Evolutionary conservation across 1,140 invertebrate species (phyloP).

Genomic region (Hirudo medicinalis): DNA sequence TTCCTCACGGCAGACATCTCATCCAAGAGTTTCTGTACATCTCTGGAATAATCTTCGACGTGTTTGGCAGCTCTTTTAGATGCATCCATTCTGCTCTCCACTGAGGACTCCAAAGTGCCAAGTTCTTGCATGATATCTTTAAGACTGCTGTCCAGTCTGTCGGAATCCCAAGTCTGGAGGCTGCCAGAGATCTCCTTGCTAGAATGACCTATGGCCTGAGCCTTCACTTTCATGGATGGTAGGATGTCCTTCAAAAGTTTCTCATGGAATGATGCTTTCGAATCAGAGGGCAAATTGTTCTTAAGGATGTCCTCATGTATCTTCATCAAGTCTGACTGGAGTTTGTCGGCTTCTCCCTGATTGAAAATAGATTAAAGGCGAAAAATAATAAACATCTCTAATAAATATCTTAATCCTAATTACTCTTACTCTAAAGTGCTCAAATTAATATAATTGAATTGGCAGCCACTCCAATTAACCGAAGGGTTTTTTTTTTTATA

Average conservation of each 20-base stretch:
- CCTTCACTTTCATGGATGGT: slow-evolving; percentile 4
- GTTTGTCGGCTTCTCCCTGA: not conserved
- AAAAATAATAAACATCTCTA: too few relatives aligned
- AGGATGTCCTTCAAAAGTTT: not conserved
- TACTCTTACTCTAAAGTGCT: too few relatives aligned
- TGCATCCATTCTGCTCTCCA: slow-evolving; percentile 2
- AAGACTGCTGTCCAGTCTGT: not conserved
- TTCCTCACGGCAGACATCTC: too few relatives aligned
- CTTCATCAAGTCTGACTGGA: not conserved
- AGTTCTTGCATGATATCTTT: not conserved
- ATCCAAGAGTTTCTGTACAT: not conserved
- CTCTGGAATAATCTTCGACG: not conserved
- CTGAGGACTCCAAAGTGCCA: not conserved
- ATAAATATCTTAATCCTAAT: too few relatives aligned
- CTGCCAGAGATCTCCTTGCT: not conserved
- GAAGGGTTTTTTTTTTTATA: too few relatives aligned
- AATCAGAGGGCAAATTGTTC: too few relatives aligned
- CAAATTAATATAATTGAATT: too few relatives aligned
- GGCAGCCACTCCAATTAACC: too few relatives aligned
- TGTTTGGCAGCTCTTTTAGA: not conserved
- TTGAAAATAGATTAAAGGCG: not conserved
- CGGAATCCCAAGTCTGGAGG: not conserved
- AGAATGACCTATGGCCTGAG: not conserved
- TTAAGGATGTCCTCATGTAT: not conserved
- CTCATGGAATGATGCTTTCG: not conserved